These are phyloP conservation scores for Dromaius novaehollandiae DNA, from an alignment of 2,113 vertebrate genomes.

Conservation along the genomic window DNA sequence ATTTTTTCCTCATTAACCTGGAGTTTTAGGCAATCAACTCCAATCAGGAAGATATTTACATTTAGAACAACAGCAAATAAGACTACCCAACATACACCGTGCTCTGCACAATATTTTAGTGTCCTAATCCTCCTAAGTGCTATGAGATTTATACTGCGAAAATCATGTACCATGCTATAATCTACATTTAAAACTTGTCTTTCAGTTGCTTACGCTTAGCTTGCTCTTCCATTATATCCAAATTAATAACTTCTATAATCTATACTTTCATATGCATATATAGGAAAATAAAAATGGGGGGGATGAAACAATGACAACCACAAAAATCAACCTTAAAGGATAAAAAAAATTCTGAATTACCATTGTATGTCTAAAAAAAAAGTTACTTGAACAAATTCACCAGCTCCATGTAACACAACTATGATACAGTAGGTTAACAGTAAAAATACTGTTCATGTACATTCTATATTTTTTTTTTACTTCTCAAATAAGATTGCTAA, in stretches of 20 bases:
- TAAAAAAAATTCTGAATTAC: background rate
- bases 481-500: background rate
- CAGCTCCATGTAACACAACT: constrained; percentile 7
- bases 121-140: constrained; percentile 34
- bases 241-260: constrained; percentile 14
- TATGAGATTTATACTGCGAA: constrained; percentile 52
- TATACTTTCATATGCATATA: background rate
- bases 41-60: constrained; percentile 18
- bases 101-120: constrained; percentile 39
- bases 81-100: background rate
- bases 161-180: constrained; percentile 31
- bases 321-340: background rate
- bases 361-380: background rate
- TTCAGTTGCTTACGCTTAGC: constrained; percentile 38
- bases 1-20: background rate
- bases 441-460: constrained; percentile 7
- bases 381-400: background rate
- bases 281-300: background rate
- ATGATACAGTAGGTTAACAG: constrained; percentile 30
- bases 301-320: background rate
- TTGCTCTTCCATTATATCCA: constrained; percentile 45
- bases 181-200: constrained; percentile 48
- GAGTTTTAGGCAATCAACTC: background rate
- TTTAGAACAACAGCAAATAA: constrained; percentile 31
- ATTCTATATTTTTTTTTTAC: constrained; percentile 9